Percentiles rank a stretch among this genome's conserved stretches.
These are phyloP conservation scores for Oreotrochilus melanogaster DNA, from an alignment of 2,113 vertebrate genomes.

Conservation along the genomic window DNA sequence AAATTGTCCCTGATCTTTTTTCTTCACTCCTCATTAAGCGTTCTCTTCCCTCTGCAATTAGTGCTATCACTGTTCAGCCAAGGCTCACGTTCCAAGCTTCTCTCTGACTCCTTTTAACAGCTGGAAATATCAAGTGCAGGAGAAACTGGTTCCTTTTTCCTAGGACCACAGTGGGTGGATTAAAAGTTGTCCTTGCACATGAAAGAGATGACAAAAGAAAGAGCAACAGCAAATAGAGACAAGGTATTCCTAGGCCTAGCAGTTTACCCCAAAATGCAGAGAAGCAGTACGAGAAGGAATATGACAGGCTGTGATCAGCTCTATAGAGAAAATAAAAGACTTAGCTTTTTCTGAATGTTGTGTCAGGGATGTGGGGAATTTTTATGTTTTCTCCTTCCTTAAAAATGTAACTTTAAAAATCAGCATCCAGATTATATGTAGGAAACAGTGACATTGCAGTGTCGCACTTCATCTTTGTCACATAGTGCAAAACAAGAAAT, in stretches of 20 bases:
- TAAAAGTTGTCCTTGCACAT: neutral
- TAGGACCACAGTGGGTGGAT: neutral
- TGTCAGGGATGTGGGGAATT: neutral
- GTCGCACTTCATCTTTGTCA: constrained; percentile 32
- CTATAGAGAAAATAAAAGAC: neutral
- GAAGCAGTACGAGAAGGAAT: neutral
- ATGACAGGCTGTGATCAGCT: neutral
- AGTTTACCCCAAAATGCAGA: neutral
- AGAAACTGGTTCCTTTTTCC: neutral
- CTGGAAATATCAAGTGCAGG: neutral
- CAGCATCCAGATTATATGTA: neutral
- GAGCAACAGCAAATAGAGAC: neutral
- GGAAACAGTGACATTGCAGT: neutral
- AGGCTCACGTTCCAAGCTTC: neutral
- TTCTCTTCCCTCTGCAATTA: neutral
- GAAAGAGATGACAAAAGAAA: neutral
- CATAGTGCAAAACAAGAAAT: neutral
- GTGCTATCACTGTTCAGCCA: neutral
- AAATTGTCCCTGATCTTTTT: neutral
- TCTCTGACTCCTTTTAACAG: neutral
- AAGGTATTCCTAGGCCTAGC: neutral
- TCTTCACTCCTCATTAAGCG: neutral
- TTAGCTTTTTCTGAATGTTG: neutral
- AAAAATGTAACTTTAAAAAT: constrained; percentile 21
- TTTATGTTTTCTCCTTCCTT: neutral